phyloP scores from a whole-genome alignment of 2,888 invertebrate genomes.

The Andrena haemorrhoa region DNA sequence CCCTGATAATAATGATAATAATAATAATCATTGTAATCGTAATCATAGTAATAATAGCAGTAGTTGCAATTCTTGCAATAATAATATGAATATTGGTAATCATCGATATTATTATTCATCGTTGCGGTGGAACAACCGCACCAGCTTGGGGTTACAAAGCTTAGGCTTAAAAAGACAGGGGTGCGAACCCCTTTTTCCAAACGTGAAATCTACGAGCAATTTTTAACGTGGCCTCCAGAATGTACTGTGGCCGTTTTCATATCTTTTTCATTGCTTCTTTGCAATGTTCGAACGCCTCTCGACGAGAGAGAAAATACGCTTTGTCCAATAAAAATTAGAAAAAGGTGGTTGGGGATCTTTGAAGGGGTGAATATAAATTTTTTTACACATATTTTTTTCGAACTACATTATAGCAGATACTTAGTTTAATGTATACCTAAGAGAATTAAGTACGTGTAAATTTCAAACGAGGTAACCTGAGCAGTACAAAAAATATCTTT shows the following conservation, averaged over 20 bases:
- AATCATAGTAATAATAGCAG: slow-evolving; percentile 62
- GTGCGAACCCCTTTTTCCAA: slow-evolving; percentile 26
- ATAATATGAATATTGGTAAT: slow-evolving; percentile 74
- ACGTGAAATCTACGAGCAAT: slow-evolving; percentile 55
- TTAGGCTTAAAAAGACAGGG: slow-evolving; percentile 62
- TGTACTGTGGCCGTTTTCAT: background rate
- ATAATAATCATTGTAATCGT: slow-evolving; percentile 50
- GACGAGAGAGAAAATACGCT: slow-evolving; percentile 13
- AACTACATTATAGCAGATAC: background rate
- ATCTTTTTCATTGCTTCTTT: background rate
- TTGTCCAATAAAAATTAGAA: slow-evolving; percentile 19
- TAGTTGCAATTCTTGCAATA: slow-evolving; percentile 65
- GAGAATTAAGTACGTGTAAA: background rate
- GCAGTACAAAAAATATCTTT: background rate
- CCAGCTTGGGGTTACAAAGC: slow-evolving; percentile 71
- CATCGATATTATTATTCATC: slow-evolving; percentile 63
- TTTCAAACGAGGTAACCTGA: background rate
- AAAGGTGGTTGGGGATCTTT: background rate
- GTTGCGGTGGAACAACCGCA: slow-evolving; percentile 35
- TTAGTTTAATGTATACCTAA: background rate
- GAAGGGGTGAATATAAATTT: background rate
- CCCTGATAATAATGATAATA: slow-evolving; percentile 48
- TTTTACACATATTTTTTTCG: too few relatives aligned
- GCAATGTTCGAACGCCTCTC: slow-evolving; percentile 26
- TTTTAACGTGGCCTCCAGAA: slow-evolving; percentile 27